Base-by-base conservation (phyloP, 2,888 invertebrate genomes). In the Cremastinae sp. region DNA sequence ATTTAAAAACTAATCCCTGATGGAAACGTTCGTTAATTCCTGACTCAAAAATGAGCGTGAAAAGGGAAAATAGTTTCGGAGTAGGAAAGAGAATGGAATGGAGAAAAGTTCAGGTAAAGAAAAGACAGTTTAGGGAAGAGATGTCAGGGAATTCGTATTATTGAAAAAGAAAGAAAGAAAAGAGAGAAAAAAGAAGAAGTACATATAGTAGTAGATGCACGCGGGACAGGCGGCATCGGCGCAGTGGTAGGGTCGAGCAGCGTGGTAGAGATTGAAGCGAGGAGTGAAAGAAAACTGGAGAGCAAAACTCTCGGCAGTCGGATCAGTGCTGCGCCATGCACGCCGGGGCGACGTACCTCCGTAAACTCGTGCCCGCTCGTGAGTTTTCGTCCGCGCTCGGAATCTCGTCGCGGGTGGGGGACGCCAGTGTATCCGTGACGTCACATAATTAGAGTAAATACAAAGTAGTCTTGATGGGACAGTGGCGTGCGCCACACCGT, bases 381-480 rank as follows among this genome's bases (percentile, higher is more conserved):
- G 79, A 28, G 41, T 51, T 55, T 62, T 81, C 86, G 86, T 75
- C 62, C 80, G 80, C 65, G 62, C 76, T 66, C 72, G 55, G 66
- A 58, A 22, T 53, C 55, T 55, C 41, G 12, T 2, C 69, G 12
- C 61, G 81, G 80, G 87, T 83, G 86, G 85, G 86, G 84, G 80
- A 74, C 82, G 81, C 62, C 84, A 87, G 89, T 87, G 87, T 87
- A 87, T 86, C 84, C 94, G 91, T 93, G 93, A 93, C 92, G 93
- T 93, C 93, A 93, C 90, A 92, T 92, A 92, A 92, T 93, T 93
- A 92, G 92, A 92, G 93, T 92, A 92, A 92, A 92, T 92, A 92
- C 92, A 92, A 92, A 92, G 92, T 93, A 92, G 92, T 92, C 91
- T 89, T 88, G 91, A 90, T 91, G 91, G 92, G 91, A 91, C 91